phyloP scores from a whole-genome alignment of 1,140 invertebrate species.

The Aphis craccivora region DNA sequence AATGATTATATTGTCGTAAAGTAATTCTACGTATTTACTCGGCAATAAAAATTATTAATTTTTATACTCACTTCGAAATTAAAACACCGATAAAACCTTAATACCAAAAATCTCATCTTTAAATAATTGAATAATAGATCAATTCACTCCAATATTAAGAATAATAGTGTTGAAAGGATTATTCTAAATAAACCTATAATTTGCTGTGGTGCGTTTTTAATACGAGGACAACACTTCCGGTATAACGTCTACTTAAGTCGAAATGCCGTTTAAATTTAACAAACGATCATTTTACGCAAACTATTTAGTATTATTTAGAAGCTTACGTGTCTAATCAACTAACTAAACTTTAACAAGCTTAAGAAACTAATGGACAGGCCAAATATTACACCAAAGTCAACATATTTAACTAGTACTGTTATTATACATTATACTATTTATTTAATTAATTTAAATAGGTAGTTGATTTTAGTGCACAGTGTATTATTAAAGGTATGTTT shows the following conservation, averaged over 20 bases:
- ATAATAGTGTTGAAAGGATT: not conserved
- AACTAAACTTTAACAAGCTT: not conserved
- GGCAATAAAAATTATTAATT: not conserved
- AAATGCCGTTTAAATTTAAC: not conserved
- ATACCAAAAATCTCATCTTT: not conserved
- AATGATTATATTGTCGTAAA: no score
- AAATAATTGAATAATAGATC: not conserved
- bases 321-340: not conserved
- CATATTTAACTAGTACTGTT: not conserved
- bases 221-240: not conserved
- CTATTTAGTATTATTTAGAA: not conserved
- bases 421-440: not conserved
- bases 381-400: not conserved
- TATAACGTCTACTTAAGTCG: not conserved
- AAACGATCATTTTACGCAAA: not conserved
- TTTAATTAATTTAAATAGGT: not conserved
- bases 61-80: not conserved
- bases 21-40: no score
- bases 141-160: not conserved
- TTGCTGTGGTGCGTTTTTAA: not conserved
- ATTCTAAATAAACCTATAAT: not conserved
- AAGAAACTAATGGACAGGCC: not conserved
- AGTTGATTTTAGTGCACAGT: not conserved
- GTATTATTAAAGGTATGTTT: not conserved
- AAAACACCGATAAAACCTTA: not conserved